Evolutionary conservation across 2,113 vertebrate genomes (phyloP), one percentile per base, ranked within the genome.

Genomic region (Dicentrarchus labrax): DNA sequence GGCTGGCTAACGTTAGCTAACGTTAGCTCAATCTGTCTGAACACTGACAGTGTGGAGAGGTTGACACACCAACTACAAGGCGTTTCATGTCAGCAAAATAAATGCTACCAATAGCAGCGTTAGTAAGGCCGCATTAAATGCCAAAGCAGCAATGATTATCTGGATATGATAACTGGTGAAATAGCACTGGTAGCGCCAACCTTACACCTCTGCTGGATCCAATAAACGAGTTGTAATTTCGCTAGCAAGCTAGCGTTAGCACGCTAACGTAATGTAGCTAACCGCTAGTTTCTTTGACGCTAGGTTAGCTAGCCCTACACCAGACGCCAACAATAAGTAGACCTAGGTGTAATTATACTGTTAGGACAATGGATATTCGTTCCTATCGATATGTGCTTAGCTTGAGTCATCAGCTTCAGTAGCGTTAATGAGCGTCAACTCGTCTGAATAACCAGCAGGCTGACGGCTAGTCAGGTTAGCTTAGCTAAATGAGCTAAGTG

Each of bases 401-500:
- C 17, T 0, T n/a, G 47, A 19, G 8, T 59, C 43, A 11, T 21
- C 24, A 41, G 30, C 10, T 43, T 36, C 50, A 15, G 9, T 65
- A 47, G 16, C 69, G 0, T 17, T 59, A 47, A 39, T 30, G 60
- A 47, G 16, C 67, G 0, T 22, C 61, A 72, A 30, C 53, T 43
- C 43, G 57, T 64, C n/a, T 53, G 48, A 71, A 62, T 61, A 59
- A 66, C 5, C 36, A 1, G 66, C 9, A 64, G 51, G 51, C 43
- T 30, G 38, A 41, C 39, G 17, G 59, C 57, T 75, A 72, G 76
- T 30, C 67, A 64, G 51, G 41, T 61, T 22, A 76, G 91, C 82
- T 74, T 81, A 89, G 85, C 85, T 39, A 24, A 17, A 65, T 47
- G 30, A 59, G 38, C 48, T 67, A 71, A 24, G 48, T 76, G 65